Evolutionary conservation across 2,888 invertebrate genomes (phyloP), one percentile per base, ranked within the genome.

Genomic region (Heliconius ismenius): DNA sequence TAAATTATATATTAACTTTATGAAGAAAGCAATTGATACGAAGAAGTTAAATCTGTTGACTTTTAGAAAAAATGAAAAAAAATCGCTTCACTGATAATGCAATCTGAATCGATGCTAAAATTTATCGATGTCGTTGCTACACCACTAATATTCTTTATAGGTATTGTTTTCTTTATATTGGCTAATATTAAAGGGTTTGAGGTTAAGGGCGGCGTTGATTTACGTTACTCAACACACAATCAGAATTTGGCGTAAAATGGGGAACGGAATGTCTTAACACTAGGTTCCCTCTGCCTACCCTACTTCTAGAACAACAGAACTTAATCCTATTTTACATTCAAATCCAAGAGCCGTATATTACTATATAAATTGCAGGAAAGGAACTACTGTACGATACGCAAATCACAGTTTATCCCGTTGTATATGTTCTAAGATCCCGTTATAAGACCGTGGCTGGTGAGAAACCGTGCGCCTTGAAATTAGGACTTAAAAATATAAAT

Each of bases 371-470:
- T 80, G 75, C 72, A 64, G 68, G 65, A 70, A 69, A 75, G 77
- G 67, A 79, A 78, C 78, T 76, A 79, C 78, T 72, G 75, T 78
- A 77, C 78, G 79, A 76, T 79, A 79, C 78, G 79, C 79, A 77
- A 79, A 79, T 78, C 79, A 70, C 79, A 79, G 76, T 79, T 78
- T 79, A 78, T 79, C 76, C 79, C 79, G 79, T 79, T 79, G 78
- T 76, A 76, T 76, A 76, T 73, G 72, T 65, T 43, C 72, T 39
- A 24, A 39, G 62, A 72, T 77, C 62, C 79, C 77, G 79, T 79
- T 79, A 79, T 73, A 75, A 67, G 75, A 62, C 43, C 65, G 75
- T 73, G 60, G 75, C 67, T 75, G 79, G 75, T 73, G 73, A 73
- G 77, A 77, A 74, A 77, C 74, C 70, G 69, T 58, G 65, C 74